phyloP scores from a whole-genome alignment of 2,888 invertebrate genomes.

The Bursaphelenchus okinawaensis region DNA sequence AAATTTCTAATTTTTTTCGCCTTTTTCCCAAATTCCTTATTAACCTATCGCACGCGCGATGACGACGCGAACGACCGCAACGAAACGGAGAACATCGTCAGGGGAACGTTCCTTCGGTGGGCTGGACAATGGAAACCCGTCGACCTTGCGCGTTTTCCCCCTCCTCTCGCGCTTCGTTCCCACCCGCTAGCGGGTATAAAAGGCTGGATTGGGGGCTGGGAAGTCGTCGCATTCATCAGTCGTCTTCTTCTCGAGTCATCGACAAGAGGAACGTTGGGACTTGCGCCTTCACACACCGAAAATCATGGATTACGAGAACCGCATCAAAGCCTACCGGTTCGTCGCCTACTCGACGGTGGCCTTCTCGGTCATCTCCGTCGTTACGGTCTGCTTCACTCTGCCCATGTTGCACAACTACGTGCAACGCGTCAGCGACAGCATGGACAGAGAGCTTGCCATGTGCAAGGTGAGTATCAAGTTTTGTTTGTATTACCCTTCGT shows the following conservation, averaged over 20 bases:
- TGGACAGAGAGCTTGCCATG: slow-evolving; percentile 50
- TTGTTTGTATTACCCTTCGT: neutral
- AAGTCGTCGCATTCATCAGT: neutral
- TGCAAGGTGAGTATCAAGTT: slow-evolving; percentile 31
- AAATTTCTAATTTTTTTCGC: no score
- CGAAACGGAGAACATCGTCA: no score
- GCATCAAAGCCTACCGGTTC: slow-evolving; percentile 51
- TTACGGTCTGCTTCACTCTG: slow-evolving; percentile 46
- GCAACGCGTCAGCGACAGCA: slow-evolving; percentile 44
- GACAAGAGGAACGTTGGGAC: neutral
- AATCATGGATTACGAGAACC: slow-evolving; percentile 30
- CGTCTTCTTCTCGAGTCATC: neutral
- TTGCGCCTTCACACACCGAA: neutral
- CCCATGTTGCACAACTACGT: slow-evolving; percentile 52
- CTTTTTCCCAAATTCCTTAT: no score
- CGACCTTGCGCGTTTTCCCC: no score
- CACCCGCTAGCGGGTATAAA: no score
- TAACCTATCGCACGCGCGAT: no score
- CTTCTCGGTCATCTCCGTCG: slow-evolving; percentile 9
- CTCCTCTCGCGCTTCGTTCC: no score
- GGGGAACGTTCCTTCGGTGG: no score
- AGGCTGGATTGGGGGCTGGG: no score
- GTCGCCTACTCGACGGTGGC: slow-evolving; percentile 42
- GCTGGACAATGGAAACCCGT: no score
- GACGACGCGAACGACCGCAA: no score